Base-by-base conservation (phyloP, 2,113 vertebrate genomes). In the Cryptomyrus ogoouensis region DNA sequence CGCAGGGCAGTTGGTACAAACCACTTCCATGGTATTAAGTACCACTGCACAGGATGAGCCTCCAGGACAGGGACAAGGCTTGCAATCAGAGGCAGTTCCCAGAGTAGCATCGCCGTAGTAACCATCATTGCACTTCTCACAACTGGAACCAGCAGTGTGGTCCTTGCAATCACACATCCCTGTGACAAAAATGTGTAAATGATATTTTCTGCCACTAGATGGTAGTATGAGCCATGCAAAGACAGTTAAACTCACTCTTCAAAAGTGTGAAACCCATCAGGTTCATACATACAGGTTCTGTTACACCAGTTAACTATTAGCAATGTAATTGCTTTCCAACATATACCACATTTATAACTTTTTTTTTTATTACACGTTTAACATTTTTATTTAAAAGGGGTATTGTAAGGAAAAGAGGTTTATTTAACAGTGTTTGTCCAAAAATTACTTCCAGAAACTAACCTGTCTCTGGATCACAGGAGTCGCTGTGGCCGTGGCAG, bases 1-100 rank as follows among this genome's bases (percentile, higher is more conserved):
- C 0, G 95, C 19, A 0, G 98, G 98, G 89, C 98, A 99, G 95
- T 96, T 99, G 93, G 98, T 99, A 92, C 98, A 99, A 66, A 99
- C 98, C 89, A 98, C 97, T 94, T 99, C 98, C 92, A 93, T 96
- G 0, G 97, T 98, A 91, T 94, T 97, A 19, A 97, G 97, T 21
- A 98, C 97, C 0, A 97, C 80, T 0, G 98, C 98, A 90, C 98
- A 99, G 88, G 97, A 98, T 0, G 98, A 97, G 44, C 95, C 94
- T 0, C 95, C 93, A 0, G 98, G 98, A 88, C 98, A 99, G 0
- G 98, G 98, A 58, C 98, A 99, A 0, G 96, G 95, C 90, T 96
- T 93, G 92, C 98, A 99, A 93, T 98, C 98, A 0, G 89, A 92
- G 0, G 95, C 58, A 0, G 95, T 96, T n/a, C 98, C 98, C 0